phyloP scores from a whole-genome alignment of 1,140 invertebrate genomes.

The Ephestia elutella region DNA sequence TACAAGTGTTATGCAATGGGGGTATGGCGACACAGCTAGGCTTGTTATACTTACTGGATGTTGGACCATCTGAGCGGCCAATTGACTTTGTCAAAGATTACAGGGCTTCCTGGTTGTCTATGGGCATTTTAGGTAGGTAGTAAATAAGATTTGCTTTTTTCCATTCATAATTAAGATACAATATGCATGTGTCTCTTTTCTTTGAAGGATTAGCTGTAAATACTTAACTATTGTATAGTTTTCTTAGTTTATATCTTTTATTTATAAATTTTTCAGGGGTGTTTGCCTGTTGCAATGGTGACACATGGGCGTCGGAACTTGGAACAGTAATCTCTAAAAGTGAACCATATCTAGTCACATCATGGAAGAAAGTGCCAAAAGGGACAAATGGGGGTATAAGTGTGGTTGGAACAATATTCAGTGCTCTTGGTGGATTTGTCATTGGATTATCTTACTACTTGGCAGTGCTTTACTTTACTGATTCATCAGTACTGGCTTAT shows the following conservation, averaged over 20 bases:
- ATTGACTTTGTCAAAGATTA: conserved; percentile 87
- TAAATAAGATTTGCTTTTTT: no score
- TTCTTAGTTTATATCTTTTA: neutral
- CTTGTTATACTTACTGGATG: conserved; percentile 87
- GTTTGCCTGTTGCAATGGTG: conserved; percentile 89
- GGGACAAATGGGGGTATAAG: conserved; percentile 91
- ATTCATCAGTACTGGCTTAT: conserved; percentile 74
- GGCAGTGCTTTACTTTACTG: conserved; percentile 78
- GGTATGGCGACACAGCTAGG: conserved; percentile 88
- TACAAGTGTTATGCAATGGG: conserved; percentile 93
- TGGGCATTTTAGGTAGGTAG: conserved; percentile 82
- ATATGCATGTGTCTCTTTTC: no score
- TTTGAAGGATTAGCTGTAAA: no score
- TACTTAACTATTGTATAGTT: no score
- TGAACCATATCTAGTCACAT: conserved; percentile 86
- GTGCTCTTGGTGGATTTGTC: conserved; percentile 82
- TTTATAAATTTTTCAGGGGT: conserved; percentile 73
- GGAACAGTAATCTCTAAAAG: conserved; percentile 82
- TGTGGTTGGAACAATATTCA: conserved; percentile 81
- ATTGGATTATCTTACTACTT: conserved; percentile 86
- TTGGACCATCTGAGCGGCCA: conserved; percentile 84
- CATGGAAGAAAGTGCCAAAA: conserved; percentile 83
- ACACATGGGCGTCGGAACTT: conserved; percentile 94
- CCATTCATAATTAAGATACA: neutral
- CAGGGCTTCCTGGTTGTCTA: conserved; percentile 85